Evolutionary conservation across 2,113 vertebrate species (phyloP).

Genomic region (Lepidothrix coronata): DNA sequence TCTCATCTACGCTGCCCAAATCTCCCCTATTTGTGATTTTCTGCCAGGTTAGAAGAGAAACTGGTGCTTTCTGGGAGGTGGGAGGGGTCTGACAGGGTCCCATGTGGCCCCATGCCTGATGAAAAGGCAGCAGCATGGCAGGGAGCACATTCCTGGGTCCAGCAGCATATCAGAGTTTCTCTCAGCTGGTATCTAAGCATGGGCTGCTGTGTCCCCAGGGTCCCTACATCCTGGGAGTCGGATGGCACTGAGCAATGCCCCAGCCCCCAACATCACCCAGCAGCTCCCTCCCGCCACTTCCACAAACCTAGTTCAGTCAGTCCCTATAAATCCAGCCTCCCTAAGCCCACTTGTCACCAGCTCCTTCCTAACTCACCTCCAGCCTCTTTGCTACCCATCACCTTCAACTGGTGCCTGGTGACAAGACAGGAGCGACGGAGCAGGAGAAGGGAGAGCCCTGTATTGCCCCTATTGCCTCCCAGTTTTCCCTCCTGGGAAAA

Average conservation of each 20-base stretch:
- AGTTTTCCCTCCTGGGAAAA: not conserved
- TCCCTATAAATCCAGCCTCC: conserved; percentile 4
- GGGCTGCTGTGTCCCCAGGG: accelerated
- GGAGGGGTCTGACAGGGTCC: accelerated
- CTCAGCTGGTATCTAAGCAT: not conserved
- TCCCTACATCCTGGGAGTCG: not conserved
- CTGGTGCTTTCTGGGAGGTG: not conserved
- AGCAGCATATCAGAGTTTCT: not conserved
- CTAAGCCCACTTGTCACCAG: not conserved
- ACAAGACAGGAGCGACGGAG: not conserved
- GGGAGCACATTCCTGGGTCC: not conserved
- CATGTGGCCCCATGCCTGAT: accelerated
- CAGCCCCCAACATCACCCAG: not conserved
- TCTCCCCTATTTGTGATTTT: not conserved
- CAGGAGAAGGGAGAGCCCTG: not conserved
- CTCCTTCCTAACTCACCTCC: not conserved
- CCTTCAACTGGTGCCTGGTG: not conserved
- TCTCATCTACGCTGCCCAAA: accelerated
- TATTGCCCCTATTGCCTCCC: accelerated
- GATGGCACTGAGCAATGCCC: not conserved
- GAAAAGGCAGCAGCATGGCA: not conserved
- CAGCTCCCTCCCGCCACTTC: not conserved
- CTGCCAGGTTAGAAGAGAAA: not conserved
- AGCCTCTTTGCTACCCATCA: not conserved
- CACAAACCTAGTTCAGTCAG: conserved; percentile 44